Conservation (phyloP, 2,888 invertebrate genomes). For the Xestia sexstrigata region DNA sequence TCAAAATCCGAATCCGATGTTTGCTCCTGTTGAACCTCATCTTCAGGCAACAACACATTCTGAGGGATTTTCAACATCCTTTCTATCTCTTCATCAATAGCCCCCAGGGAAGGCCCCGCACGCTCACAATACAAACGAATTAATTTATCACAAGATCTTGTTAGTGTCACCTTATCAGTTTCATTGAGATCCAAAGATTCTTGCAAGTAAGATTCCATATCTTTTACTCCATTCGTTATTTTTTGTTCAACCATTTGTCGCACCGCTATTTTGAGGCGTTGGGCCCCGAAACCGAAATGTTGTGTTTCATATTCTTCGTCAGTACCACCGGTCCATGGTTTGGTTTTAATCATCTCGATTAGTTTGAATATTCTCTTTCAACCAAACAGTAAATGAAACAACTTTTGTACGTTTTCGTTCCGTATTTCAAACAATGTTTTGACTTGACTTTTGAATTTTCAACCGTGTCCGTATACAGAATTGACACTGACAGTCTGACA, state of each 20-base stretch:
- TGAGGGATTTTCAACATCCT: constrained; percentile 80
- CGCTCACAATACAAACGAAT: constrained; percentile 83
- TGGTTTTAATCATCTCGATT: constrained; percentile 79
- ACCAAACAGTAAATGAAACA: not conserved
- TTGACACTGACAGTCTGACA: constrained; percentile 6
- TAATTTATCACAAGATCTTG: constrained; percentile 83
- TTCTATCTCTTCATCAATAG: constrained; percentile 84
- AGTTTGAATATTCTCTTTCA: not conserved
- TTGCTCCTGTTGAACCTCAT: constrained; percentile 83
- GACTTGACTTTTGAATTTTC: constrained; percentile 19
- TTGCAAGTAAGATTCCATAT: constrained; percentile 83
- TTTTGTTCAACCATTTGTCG: constrained; percentile 87
- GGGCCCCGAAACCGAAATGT: constrained; percentile 87
- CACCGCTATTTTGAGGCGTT: constrained; percentile 85
- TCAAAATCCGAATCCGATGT: constrained; percentile 81
- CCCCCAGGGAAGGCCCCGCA: constrained; percentile 80
- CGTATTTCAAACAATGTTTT: constrained; percentile 13
- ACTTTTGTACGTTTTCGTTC: not conserved
- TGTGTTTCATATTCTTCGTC: constrained; percentile 89
- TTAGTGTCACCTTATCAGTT: constrained; percentile 81
- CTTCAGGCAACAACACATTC: constrained; percentile 84
- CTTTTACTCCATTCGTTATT: constrained; percentile 82
- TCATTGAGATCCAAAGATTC: constrained; percentile 83
- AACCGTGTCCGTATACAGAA: constrained; percentile 2
- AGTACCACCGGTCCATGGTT: constrained; percentile 83